A percentile compares a stretch with the other conserved stretches of the same genome.
Conservation (phyloP, 1,140 invertebrate genomes). For the Thaumetopoea pityocampa region DNA sequence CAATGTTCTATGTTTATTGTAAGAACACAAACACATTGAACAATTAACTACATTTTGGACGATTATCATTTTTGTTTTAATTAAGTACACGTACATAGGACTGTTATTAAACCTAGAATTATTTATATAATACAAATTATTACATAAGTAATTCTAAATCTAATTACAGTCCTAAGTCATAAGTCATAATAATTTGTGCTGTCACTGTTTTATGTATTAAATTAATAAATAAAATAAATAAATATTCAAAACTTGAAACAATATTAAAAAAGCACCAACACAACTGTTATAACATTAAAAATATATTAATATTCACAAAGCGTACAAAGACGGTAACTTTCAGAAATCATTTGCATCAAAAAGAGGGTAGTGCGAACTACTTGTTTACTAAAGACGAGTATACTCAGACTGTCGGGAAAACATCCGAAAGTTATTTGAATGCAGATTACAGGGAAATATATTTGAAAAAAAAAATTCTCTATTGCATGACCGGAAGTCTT, state of each 20-base stretch:
- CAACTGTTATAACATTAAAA: conserved; percentile 28
- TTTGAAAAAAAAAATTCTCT: too few species aligned
- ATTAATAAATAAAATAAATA: too few species aligned
- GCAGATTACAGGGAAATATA: conserved; percentile 23
- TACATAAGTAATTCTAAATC: neutral
- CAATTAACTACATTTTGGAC: too few species aligned
- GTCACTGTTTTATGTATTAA: too few species aligned
- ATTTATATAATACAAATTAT: neutral
- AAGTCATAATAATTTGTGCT: neutral
- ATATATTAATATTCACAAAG: conserved; percentile 40
- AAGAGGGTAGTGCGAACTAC: conserved; percentile 37
- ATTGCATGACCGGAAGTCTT: too few species aligned
- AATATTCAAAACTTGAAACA: neutral
- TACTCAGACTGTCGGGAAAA: conserved; percentile 21
- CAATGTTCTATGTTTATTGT: too few species aligned
- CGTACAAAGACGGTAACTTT: conserved; percentile 25
- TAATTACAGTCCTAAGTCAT: neutral
- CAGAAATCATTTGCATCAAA: conserved; percentile 48
- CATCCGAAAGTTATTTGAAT: conserved; percentile 32
- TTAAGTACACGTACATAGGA: too few species aligned
- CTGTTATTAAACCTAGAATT: too few species aligned
- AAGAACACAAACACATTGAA: too few species aligned
- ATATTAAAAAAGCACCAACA: conserved; percentile 13
- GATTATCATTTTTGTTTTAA: too few species aligned
- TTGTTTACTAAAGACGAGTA: conserved; percentile 25